Conservation (phyloP, 2,888 invertebrate species). For the Orchesellides sinensis region DNA sequence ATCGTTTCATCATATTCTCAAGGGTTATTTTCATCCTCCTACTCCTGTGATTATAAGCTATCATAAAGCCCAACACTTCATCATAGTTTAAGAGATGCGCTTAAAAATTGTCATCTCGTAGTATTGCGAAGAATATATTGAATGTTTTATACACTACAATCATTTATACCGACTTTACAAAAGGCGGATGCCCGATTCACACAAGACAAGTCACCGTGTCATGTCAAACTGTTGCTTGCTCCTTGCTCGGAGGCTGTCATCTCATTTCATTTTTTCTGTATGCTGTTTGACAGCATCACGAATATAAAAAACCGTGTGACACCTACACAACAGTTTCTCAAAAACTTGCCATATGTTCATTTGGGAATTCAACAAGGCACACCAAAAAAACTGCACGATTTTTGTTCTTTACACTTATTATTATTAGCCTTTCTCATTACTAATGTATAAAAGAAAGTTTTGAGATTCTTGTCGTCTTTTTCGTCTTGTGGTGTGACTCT, state of each 20-base stretch:
- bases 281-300: constrained; percentile 8
- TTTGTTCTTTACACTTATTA: constrained; percentile 1
- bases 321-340: constrained; percentile 39
- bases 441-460: constrained; percentile 7
- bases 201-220: constrained; percentile 58
- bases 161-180: too few species aligned
- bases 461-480: background rate
- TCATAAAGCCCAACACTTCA: too few species aligned
- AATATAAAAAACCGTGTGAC: constrained; percentile 29
- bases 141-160: too few species aligned
- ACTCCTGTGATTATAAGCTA: background rate
- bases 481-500: background rate
- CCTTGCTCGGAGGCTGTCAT: constrained; percentile 39
- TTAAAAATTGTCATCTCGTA: too few species aligned
- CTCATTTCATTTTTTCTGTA: constrained; percentile 28
- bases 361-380: background rate
- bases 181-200: too few species aligned
- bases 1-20: background rate
- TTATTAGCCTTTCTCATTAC: background rate
- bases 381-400: background rate
- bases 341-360: background rate
- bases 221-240: constrained; percentile 59
- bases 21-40: background rate
- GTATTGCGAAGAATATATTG: too few species aligned
- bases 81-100: too few species aligned